A percentile compares a stretch with the other conserved stretches of the same genome.
Conservation (phyloP, 2,888 invertebrate genomes). For the Oscheius sp. region DNA sequence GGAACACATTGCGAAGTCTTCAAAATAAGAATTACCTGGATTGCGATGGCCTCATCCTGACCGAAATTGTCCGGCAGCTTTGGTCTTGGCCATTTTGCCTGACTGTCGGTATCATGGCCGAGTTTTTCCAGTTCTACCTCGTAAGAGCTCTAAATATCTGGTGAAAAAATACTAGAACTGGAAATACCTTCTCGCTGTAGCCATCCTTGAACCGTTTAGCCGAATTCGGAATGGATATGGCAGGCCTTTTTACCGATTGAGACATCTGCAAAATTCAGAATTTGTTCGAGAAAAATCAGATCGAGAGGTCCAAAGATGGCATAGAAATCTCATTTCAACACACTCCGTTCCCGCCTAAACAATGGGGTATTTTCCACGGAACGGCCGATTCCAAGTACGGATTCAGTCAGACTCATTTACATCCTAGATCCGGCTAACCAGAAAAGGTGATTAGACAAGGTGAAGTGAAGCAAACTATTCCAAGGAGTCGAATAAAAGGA, state of each 20-base stretch:
- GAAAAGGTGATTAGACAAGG: no score
- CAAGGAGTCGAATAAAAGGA: no score
- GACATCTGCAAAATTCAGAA: conserved; percentile 25
- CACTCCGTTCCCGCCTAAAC: no score
- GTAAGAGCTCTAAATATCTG: conserved; percentile 35
- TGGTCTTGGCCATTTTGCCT: conserved; percentile 36
- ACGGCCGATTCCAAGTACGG: no score
- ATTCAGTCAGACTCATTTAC: no score
- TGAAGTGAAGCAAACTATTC: no score
- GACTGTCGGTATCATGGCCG: conserved; percentile 25
- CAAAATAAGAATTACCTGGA: conserved; percentile 34
- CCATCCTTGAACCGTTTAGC: conserved; percentile 41
- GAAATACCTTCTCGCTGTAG: conserved; percentile 20
- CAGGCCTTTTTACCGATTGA: conserved; percentile 33
- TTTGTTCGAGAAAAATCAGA: no score
- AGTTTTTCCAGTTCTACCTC: conserved; percentile 39
- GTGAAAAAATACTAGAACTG: neutral
- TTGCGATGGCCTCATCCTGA: conserved; percentile 11
- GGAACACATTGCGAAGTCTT: neutral
- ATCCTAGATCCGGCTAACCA: no score
- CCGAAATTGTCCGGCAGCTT: conserved; percentile 17
- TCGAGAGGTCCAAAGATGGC: no score
- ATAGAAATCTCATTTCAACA: no score
- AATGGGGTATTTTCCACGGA: no score
- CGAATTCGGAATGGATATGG: neutral